Evolutionary conservation across 2,888 invertebrate genomes (phyloP), one percentile per base, ranked within the genome.

Genomic region (Leptinotarsa peninsularis): DNA sequence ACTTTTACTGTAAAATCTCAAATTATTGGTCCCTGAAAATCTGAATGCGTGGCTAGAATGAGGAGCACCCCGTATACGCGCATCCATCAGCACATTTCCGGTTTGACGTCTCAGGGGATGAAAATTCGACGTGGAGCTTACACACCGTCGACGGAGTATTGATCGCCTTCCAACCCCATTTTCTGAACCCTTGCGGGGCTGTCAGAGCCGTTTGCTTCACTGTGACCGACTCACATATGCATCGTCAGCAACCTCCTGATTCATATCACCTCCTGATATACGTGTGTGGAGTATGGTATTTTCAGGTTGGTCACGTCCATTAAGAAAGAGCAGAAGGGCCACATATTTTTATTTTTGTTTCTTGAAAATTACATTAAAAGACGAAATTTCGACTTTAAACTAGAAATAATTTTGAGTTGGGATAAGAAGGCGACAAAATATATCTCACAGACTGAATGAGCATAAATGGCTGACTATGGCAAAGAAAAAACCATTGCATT

Each of bases 131-230:
- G 81, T 76, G 75, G 83, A 33, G 33, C 63, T 14, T 82, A 72
- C 83, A 83, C 83, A 83, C 83, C 71, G 49, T 69, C 68, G 81
- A 79, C 81, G 79, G 81, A 83, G 84, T 85, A 85, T 85, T 85
- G 85, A 85, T 85, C 85, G 78, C 69, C 81, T 75, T 71, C 83
- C 83, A 81, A 82, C 83, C 84, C 84, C 79, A 78, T 80, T 81
- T 80, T 78, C 72, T 76, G 79, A 80, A 81, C 81, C 83, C 84
- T 83, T 83, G 81, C 81, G 81, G 80, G 73, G 79, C 83, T 83
- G 82, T 83, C 82, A 81, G 78, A 81, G 78, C 81, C 79, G 80
- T 84, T 84, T 82, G 10, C 10, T 43, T 10, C 0, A 74, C 73
- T 78, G 76, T 77, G 81, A 80, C 82, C 83, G 81, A 80, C 80